phyloP scores from a whole-genome alignment of 92 coral and sea anemone species.

The Zoanthus solanderi region DNA sequence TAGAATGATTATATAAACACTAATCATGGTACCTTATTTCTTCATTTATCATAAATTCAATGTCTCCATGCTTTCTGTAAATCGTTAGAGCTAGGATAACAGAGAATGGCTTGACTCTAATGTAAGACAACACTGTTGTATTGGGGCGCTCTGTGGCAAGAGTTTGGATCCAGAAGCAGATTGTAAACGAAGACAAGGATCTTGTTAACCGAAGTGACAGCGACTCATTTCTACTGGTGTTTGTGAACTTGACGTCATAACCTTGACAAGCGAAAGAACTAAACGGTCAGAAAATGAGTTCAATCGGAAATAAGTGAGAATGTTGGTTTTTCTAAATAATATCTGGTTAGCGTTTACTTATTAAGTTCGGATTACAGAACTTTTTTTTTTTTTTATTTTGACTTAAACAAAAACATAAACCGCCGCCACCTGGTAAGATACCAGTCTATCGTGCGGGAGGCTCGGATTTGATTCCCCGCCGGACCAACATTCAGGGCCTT shows the following conservation, averaged over 20 bases:
- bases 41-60: constrained; percentile 1
- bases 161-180: constrained; percentile 39
- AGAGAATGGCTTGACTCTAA: background rate
- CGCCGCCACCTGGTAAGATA: no score
- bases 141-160: background rate
- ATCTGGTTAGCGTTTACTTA: no score
- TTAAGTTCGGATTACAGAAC: no score
- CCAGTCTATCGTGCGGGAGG: no score
- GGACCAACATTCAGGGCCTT: no score
- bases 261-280: background rate
- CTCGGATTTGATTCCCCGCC: no score
- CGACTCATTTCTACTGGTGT: background rate
- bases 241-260: constrained; percentile 29
- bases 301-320: no score
- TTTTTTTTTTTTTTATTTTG: no score
- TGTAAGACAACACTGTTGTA: constrained; percentile 24
- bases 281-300: no score
- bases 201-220: constrained; percentile 1
- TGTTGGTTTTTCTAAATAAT: no score
- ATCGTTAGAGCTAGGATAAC: background rate
- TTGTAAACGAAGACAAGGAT: constrained; percentile 11
- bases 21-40: constrained; percentile 5
- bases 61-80: background rate
- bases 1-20: no score
- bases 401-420: no score